Evolutionary conservation across 2,888 invertebrate species (phyloP).

Genomic region (Ormia ochracea): DNA sequence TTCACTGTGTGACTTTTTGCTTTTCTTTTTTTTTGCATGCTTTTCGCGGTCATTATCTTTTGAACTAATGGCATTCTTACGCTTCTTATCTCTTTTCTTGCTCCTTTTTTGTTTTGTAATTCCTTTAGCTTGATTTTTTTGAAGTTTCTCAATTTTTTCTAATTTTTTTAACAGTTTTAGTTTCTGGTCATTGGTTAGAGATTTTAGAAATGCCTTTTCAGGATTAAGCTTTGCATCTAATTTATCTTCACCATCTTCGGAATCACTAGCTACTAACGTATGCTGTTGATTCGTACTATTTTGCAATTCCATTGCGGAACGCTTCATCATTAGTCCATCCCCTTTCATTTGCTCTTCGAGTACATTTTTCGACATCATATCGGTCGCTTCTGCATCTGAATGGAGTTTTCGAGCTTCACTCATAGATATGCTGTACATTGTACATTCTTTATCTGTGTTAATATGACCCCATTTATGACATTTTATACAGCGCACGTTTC

Average conservation of each 20-base stretch:
- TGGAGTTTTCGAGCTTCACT: conserved; percentile 87
- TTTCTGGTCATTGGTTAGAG: conserved; percentile 91
- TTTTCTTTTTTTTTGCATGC: conserved; percentile 21
- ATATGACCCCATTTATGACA: conserved; percentile 99
- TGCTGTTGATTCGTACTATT: conserved; percentile 78
- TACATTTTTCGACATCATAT: conserved; percentile 81
- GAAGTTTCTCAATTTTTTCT: conserved; percentile 81
- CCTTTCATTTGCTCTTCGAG: conserved; percentile 94
- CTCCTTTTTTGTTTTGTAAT: conserved; percentile 69
- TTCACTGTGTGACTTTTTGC: conserved; percentile 15
- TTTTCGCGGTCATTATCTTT: conserved; percentile 23
- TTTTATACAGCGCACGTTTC: conserved; percentile 98
- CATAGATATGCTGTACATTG: conserved; percentile 91
- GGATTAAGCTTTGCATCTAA: conserved; percentile 75
- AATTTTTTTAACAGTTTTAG: conserved; percentile 90
- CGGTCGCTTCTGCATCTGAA: conserved; percentile 81
- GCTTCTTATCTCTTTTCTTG: conserved; percentile 68
- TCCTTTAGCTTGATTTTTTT: conserved; percentile 70
- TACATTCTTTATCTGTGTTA: conserved; percentile 92
- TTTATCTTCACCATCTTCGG: conserved; percentile 69
- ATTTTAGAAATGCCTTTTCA: conserved; percentile 89
- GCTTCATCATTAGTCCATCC: conserved; percentile 92
- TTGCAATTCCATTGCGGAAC: conserved; percentile 81
- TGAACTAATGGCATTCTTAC: conserved; percentile 13
- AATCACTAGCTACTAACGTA: conserved; percentile 80